Percentiles rank a stretch among this genome's conserved stretches.
These are phyloP conservation scores for Poecilia latipinna DNA, from an alignment of 2,113 vertebrate species.

Conservation along the genomic window DNA sequence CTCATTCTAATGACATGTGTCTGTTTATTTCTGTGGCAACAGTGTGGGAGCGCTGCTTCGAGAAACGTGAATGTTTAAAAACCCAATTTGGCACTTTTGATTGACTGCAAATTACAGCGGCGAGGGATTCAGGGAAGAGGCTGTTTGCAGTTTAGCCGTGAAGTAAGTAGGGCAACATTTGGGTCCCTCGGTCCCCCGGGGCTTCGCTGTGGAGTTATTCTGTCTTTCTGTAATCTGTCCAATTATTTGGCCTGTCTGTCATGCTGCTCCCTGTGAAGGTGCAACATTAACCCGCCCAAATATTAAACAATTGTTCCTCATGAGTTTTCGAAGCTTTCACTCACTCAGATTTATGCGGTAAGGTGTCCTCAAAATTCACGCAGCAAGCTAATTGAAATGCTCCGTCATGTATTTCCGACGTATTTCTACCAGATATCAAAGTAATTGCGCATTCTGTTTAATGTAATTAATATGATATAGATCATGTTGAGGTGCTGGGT, in stretches of 20 bases:
- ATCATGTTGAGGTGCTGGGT: neutral
- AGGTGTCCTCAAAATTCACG: neutral
- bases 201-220: conserved; percentile 4
- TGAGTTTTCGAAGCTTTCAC: neutral
- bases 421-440: no score
- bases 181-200: conserved; percentile 2
- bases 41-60: conserved; percentile 11
- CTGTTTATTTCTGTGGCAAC: conserved; percentile 19
- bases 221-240: conserved; percentile 15
- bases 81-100: conserved; percentile 36
- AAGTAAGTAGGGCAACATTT: conserved; percentile 38
- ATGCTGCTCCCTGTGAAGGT: neutral
- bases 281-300: neutral
- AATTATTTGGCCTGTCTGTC: conserved; percentile 24
- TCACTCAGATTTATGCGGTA: no score
- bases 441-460: neutral
- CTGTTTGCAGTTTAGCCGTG: conserved; percentile 24
- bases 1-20: conserved; percentile 23
- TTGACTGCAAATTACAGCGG: conserved; percentile 8
- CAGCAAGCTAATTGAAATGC: neutral
- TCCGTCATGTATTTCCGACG: no score
- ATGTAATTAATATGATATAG: neutral
- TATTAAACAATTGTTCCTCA: neutral
- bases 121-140: conserved; percentile 16
- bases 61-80: conserved; percentile 1